phyloP scores from a whole-genome alignment of 1,140 invertebrate genomes.

The Caenorhabditis inopinata region DNA sequence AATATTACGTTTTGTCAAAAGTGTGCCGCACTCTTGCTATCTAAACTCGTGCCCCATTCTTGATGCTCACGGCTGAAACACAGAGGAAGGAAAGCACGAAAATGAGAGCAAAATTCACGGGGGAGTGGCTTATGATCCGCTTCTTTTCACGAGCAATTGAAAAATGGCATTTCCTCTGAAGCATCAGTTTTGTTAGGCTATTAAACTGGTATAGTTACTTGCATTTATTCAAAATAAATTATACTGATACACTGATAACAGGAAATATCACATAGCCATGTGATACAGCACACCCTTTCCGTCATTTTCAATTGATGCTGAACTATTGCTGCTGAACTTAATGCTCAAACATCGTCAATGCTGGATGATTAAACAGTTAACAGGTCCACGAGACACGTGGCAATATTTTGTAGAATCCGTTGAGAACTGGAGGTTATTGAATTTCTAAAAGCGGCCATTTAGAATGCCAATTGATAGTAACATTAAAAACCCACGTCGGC shows the following conservation, averaged over 20 bases:
- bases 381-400: neutral
- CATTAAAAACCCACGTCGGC: neutral
- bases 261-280: neutral
- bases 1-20: too few species aligned
- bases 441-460: neutral
- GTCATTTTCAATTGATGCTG: neutral
- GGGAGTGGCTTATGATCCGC: too few species aligned
- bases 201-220: neutral
- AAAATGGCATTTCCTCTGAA: too few species aligned
- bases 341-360: neutral
- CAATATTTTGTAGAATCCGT: conserved; percentile 4
- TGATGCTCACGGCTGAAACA: too few species aligned
- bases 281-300: neutral
- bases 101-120: too few species aligned
- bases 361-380: neutral
- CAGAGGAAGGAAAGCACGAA: too few species aligned
- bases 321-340: too few species aligned
- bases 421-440: conserved; percentile 6
- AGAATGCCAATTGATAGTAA: neutral
- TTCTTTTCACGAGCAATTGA: too few species aligned
- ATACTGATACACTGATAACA: neutral
- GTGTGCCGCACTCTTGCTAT: too few species aligned
- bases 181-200: neutral
- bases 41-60: too few species aligned
- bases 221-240: neutral